Evolutionary conservation across 2,888 invertebrate genomes (phyloP).

Genomic region (Tolmerus cingulatus): DNA sequence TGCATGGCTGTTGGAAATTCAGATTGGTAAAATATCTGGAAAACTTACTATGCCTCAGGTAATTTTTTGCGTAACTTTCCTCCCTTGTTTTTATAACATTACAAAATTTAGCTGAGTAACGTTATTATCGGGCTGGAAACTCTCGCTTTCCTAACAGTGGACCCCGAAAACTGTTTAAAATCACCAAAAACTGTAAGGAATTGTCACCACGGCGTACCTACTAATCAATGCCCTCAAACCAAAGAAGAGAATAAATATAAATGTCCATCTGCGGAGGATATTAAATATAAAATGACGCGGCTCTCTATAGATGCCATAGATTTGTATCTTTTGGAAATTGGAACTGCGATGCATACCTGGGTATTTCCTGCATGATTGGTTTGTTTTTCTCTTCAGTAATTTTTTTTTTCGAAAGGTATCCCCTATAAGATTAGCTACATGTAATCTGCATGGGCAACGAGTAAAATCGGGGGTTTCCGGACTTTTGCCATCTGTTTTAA

Average conservation of each 20-base stretch:
- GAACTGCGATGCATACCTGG: constrained; percentile 87
- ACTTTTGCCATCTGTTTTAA: constrained; percentile 77
- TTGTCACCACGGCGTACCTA: constrained; percentile 82
- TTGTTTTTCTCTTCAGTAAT: neutral
- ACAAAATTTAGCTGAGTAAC: constrained; percentile 72
- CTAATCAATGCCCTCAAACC: constrained; percentile 73
- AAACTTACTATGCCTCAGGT: constrained; percentile 86
- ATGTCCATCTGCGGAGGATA: constrained; percentile 82
- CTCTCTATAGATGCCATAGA: constrained; percentile 89
- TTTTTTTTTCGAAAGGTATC: constrained; percentile 67
- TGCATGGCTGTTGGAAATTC: constrained; percentile 95
- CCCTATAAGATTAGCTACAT: constrained; percentile 86
- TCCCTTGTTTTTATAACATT: neutral
- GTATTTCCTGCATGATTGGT: constrained; percentile 58
- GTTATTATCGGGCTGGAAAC: constrained; percentile 89
- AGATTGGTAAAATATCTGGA: constrained; percentile 91
- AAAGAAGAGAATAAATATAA: constrained; percentile 75
- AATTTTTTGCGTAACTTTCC: constrained; percentile 13
- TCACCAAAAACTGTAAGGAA: constrained; percentile 80
- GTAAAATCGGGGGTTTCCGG: constrained; percentile 90
- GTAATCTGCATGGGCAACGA: constrained; percentile 93
- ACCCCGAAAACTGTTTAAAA: constrained; percentile 88
- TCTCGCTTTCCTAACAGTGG: constrained; percentile 82
- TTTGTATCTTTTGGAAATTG: constrained; percentile 88
- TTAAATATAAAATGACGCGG: constrained; percentile 94